These are phyloP conservation scores for Drosophila birchii DNA, from an alignment of 2,888 invertebrate species.

Conservation along the genomic window DNA sequence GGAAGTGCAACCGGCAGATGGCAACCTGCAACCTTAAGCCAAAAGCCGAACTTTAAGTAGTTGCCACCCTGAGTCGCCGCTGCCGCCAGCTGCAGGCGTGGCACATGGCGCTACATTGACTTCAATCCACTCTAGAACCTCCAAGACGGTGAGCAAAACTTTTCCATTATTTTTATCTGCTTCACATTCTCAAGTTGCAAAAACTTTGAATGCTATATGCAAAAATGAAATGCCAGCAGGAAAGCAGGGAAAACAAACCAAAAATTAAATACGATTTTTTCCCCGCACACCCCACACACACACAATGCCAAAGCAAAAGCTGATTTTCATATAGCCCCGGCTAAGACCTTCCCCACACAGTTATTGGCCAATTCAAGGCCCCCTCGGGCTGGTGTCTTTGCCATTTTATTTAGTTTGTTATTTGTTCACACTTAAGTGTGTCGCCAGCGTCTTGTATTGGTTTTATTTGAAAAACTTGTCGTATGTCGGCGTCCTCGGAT, in stretches of 20 bases:
- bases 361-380: slow-evolving; percentile 64
- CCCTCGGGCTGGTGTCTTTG: slow-evolving; percentile 66
- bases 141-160: slow-evolving; percentile 63
- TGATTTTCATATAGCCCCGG: slow-evolving; percentile 68
- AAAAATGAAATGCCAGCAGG: slow-evolving; percentile 46
- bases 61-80: slow-evolving; percentile 68
- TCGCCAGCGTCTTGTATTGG: slow-evolving; percentile 70
- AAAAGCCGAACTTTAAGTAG: slow-evolving; percentile 71
- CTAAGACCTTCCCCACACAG: slow-evolving; percentile 45
- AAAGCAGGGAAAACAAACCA: slow-evolving; percentile 55
- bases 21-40: slow-evolving; percentile 35
- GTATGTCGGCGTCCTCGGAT: slow-evolving; percentile 79
- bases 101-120: slow-evolving; percentile 51
- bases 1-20: slow-evolving; percentile 12
- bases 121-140: slow-evolving; percentile 31
- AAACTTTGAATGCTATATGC: slow-evolving; percentile 75
- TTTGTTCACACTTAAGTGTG: slow-evolving; percentile 81
- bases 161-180: slow-evolving; percentile 81
- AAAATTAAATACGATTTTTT: slow-evolving; percentile 78
- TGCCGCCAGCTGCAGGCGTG: slow-evolving; percentile 44
- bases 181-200: slow-evolving; percentile 77
- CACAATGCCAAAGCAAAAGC: slow-evolving; percentile 68
- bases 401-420: slow-evolving; percentile 79
- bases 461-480: slow-evolving; percentile 80
- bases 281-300: slow-evolving; percentile 53